Conservation (phyloP, 1,140 invertebrate species). For the Papilio machaon region DNA sequence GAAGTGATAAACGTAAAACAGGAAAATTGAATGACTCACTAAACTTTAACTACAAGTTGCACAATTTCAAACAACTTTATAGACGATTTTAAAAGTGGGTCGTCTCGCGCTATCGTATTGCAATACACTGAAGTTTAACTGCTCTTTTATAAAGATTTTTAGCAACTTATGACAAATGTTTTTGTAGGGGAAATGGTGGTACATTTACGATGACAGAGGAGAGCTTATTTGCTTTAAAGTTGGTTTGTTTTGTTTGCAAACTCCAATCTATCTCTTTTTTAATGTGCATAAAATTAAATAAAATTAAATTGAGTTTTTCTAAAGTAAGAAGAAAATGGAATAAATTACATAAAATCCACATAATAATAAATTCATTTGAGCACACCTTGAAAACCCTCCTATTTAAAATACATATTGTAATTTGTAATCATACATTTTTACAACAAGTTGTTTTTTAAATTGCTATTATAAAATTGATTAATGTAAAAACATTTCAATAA, state of each 20-base stretch:
- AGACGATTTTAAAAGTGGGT: neutral
- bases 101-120: neutral
- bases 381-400: no score
- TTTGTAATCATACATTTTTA: no score
- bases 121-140: constrained; percentile 8
- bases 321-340: no score
- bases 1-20: neutral
- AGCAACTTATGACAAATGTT: neutral
- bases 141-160: constrained; percentile 11
- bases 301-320: no score
- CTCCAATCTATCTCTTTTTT: neutral
- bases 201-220: neutral
- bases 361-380: no score
- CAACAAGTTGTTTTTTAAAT: no score
- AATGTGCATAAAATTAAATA: neutral
- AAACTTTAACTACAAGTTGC: constrained; percentile 5
- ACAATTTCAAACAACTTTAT: constrained; percentile 19
- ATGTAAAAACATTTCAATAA: neutral
- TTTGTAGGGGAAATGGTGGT: neutral
- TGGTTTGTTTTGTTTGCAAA: neutral
- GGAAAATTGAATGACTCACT: constrained; percentile 10
- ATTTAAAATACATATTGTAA: no score
- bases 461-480: neutral
- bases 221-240: neutral
- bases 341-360: no score